A percentile compares a stretch with the other conserved stretches of the same genome.
Evolutionary conservation across 2,888 invertebrate species (phyloP).

Genomic region (Synergus gifuensis): DNA sequence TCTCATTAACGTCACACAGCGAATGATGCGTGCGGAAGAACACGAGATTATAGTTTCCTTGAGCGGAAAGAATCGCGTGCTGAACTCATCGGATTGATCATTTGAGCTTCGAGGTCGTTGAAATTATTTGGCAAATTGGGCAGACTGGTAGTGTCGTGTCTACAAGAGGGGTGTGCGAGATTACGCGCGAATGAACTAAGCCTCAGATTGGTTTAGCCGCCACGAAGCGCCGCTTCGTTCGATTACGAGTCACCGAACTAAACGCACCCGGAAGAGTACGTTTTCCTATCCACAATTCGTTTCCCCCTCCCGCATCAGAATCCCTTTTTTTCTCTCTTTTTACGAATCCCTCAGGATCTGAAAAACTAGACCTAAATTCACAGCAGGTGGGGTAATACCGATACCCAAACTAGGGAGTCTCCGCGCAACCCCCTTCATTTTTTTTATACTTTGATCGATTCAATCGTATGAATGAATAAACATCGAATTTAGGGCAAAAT

Average conservation of each 20-base stretch:
- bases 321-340: slow-evolving; percentile 40
- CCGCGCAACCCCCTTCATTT: slow-evolving; percentile 38
- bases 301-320: slow-evolving; percentile 52
- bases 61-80: slow-evolving; percentile 54
- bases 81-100: slow-evolving; percentile 65
- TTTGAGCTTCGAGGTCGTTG: slow-evolving; percentile 63
- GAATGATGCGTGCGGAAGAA: not conserved
- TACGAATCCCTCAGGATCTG: slow-evolving; percentile 53
- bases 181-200: slow-evolving; percentile 73
- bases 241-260: slow-evolving; percentile 76
- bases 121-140: slow-evolving; percentile 74
- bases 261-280: slow-evolving; percentile 62
- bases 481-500: slow-evolving; percentile 61
- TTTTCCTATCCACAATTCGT: slow-evolving; percentile 52
- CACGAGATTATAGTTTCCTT: slow-evolving; percentile 47
- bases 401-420: slow-evolving; percentile 58
- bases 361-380: slow-evolving; percentile 61
- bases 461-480: slow-evolving; percentile 55
- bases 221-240: slow-evolving; percentile 73
- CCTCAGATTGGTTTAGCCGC: slow-evolving; percentile 77
- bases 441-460: slow-evolving; percentile 45
- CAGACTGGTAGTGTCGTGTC: slow-evolving; percentile 49
- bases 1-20: not conserved
- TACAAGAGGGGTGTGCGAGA: slow-evolving; percentile 63
- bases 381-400: slow-evolving; percentile 72